A percentile compares a stretch with the other conserved stretches of the same genome.
Evolutionary conservation across 1,140 invertebrate genomes (phyloP).

Genomic region (Trichogramma pretiosum): DNA sequence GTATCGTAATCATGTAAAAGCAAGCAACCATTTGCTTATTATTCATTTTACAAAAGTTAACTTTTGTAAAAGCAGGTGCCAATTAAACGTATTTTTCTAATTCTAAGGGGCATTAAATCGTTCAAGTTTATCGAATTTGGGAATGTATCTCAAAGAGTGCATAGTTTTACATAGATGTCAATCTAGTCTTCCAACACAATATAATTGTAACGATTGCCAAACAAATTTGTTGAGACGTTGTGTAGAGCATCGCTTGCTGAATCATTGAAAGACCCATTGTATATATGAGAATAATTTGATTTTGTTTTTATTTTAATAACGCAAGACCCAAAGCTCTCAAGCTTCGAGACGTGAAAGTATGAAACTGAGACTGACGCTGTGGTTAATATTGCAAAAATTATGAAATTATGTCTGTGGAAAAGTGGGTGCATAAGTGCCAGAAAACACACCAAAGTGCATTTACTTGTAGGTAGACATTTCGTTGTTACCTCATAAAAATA

Average conservation of each 20-base stretch:
- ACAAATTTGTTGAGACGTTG: no score
- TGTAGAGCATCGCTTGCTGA: no score
- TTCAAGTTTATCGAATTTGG: constrained; percentile 9
- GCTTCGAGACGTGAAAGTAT: constrained; percentile 11
- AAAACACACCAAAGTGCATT: constrained; percentile 21
- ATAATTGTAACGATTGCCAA: constrained; percentile 12
- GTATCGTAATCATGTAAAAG: no score
- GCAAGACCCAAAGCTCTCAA: no score
- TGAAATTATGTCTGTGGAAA: constrained; percentile 10
- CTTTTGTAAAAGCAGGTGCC: constrained; percentile 12
- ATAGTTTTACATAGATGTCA: constrained; percentile 15
- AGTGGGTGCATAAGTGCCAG: constrained; percentile 15
- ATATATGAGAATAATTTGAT: constrained; percentile 12
- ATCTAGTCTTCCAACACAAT: constrained; percentile 20
- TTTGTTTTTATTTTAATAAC: no score
- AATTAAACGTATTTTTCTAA: constrained; percentile 10
- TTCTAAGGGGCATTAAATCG: constrained; percentile 16
- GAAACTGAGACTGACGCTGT: constrained; percentile 16
- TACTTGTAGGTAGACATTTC: constrained; percentile 17
- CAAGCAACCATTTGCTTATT: no score
- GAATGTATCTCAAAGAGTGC: constrained; percentile 2
- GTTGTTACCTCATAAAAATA: constrained; percentile 14
- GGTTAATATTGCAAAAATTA: constrained; percentile 11
- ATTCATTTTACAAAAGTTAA: no score
- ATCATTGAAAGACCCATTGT: no score